Conservation (phyloP, 2,888 invertebrate genomes). For the Sinotaia quadrata region DNA sequence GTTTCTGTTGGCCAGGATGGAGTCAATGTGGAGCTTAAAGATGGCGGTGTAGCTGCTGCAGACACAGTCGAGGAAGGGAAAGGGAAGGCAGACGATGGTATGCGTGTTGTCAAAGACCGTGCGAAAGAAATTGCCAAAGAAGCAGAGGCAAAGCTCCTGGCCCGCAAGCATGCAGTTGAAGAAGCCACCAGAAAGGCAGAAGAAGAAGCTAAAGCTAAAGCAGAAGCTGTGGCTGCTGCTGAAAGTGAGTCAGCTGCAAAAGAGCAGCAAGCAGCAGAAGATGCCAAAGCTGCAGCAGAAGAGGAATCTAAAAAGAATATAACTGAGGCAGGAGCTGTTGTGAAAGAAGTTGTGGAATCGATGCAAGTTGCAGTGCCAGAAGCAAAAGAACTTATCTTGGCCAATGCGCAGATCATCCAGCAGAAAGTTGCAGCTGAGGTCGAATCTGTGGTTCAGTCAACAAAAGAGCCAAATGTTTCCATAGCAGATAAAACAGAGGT, state of each 20-base stretch:
- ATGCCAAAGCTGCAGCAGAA: not conserved
- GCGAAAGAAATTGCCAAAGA: slow-evolving; percentile 26
- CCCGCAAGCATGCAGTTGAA: slow-evolving; percentile 10
- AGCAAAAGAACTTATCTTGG: not conserved
- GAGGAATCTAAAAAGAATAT: slow-evolving; percentile 25
- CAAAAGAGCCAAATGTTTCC: not conserved
- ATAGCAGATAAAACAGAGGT: not conserved
- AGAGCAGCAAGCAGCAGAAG: not conserved
- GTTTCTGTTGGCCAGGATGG: slow-evolving; percentile 1
- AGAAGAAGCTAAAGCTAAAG: slow-evolving; percentile 18
- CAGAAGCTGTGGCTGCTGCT: not conserved
- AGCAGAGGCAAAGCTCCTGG: slow-evolving; percentile 21
- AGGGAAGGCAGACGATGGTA: slow-evolving; percentile 6
- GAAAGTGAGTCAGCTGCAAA: slow-evolving; percentile 1
- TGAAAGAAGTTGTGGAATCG: not conserved
- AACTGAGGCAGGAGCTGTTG: not conserved
- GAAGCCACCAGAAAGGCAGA: slow-evolving; percentile 14
- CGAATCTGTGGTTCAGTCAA: slow-evolving; percentile 1
- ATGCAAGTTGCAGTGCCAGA: not conserved
- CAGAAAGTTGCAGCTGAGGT: slow-evolving; percentile 15
- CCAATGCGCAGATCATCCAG: slow-evolving; percentile 13
- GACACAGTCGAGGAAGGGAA: not conserved
- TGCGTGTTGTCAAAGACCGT: slow-evolving; percentile 20
- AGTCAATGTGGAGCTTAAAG: slow-evolving; percentile 1
- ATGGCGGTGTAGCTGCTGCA: not conserved